Base-by-base conservation (phyloP, 2,888 invertebrate genomes). In the Aphodius granarius region DNA sequence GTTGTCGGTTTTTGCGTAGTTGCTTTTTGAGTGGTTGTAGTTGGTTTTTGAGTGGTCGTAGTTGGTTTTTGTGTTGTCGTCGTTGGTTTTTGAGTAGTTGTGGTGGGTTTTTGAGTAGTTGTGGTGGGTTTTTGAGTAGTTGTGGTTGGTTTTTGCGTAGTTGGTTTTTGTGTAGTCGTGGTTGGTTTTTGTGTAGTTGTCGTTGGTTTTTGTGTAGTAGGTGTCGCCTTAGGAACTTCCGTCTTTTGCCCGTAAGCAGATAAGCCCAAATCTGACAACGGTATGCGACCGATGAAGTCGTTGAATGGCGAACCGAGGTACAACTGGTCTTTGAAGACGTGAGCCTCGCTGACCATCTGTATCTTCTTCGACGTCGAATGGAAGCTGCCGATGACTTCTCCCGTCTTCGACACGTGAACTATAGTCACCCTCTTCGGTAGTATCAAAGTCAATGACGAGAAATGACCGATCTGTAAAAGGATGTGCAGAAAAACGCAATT, bases 301-400 rank as follows among this genome's bases (percentile, higher is more conserved):
- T 92, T 91, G 79, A 90, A 91, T 0, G 95, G 94, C 16, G 91
- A 91, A 18, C 94, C 95, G 43, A 93, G 85, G 82, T 91, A 92
- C 15, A 95, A 85, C 80, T 90, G 89, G 79, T 91, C 91, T 72
- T 91, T 90, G 82, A 89, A 90, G 70, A 94, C 90, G 77, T 92
- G 88, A 2, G 92, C 92, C 81, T 95, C 94, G 80, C 92, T 92
- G 18, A 94, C 88, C 9, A 85, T 83, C 0, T 79, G 74, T 0
- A 92, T 81, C 19, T 89, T 88, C 63, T 87, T 88, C 82, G 94
- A 91, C 0, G 89, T 89, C 66, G 91, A 90, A 82, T 92, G 92
- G 78, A 93, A 89, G 4, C 91, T 90, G 21, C 93, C 92, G 4
- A 94, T 84, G 78, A 95, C 90, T 77, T 93, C 91, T 18, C 95